Percentiles rank a stretch among this genome's conserved stretches.
Evolutionary conservation across 2,888 invertebrate species (phyloP).

Genomic region (Buathra laborator): DNA sequence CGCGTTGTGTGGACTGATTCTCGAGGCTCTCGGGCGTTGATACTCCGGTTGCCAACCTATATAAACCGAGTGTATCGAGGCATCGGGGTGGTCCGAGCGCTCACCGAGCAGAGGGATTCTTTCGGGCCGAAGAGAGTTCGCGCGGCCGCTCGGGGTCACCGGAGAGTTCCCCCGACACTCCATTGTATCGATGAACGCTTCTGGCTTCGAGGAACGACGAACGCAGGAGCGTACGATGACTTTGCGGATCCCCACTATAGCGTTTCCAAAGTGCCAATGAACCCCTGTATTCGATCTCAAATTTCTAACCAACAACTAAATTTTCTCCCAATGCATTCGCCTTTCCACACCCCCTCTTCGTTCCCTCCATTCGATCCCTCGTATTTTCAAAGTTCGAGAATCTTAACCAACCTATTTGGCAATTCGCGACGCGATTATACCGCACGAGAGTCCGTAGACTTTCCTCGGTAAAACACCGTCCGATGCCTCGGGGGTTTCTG

Average conservation of each 20-base stretch:
- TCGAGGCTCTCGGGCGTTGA: background rate
- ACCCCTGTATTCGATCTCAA: background rate
- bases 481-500: background rate
- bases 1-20: background rate
- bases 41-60: background rate
- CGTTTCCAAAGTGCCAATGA: background rate
- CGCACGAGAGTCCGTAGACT: background rate
- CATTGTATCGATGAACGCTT: slow-evolving; percentile 73
- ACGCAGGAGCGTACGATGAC: slow-evolving; percentile 70
- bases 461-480: background rate
- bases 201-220: slow-evolving; percentile 73
- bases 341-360: no score
- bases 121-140: slow-evolving; percentile 50
- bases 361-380: no score
- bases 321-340: background rate
- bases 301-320: background rate
- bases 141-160: slow-evolving; percentile 69
- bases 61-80: slow-evolving; percentile 2
- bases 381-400: no score
- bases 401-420: no score
- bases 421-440: no score
- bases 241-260: background rate
- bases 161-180: slow-evolving; percentile 63
- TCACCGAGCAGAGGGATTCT: slow-evolving; percentile 49
- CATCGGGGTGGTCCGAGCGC: slow-evolving; percentile 59